Percentiles rank a stretch among this genome's conserved stretches.
Evolutionary conservation across 2,888 invertebrate species (phyloP).

Genomic region (Nomada fucata): DNA sequence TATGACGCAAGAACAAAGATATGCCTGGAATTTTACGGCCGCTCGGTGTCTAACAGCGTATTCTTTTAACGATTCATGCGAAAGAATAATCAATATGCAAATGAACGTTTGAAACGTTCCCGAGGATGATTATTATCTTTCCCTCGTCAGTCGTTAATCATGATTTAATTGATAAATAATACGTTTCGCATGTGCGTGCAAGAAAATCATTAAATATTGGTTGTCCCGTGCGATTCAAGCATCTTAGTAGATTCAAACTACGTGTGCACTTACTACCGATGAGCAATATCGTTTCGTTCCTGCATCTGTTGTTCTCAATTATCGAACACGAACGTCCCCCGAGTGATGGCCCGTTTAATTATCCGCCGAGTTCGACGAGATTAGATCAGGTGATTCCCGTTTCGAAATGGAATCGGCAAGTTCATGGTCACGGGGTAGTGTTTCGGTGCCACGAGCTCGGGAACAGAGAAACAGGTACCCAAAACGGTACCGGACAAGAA

Average conservation of each 20-base stretch:
- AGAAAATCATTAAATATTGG: not conserved
- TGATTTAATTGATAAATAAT: not conserved
- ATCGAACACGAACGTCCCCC: too few species aligned
- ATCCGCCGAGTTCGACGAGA: not conserved
- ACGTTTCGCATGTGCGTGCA: not conserved
- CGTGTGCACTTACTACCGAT: too few species aligned
- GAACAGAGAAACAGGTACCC: conserved; percentile 36
- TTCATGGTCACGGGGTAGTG: conserved; percentile 36
- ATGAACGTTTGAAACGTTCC: not conserved
- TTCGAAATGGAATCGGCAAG: conserved; percentile 35
- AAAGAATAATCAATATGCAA: conserved; percentile 16
- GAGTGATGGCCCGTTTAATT: not conserved
- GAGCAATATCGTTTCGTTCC: too few species aligned
- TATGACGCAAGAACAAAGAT: conserved; percentile 38
- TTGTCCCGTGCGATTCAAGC: not conserved
- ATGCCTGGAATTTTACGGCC: conserved; percentile 42
- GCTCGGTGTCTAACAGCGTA: not conserved
- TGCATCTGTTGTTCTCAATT: too few species aligned
- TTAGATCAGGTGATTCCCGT: not conserved
- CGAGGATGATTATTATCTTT: not conserved
- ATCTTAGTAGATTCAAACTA: not conserved
- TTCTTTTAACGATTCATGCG: conserved; percentile 13
- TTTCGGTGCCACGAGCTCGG: conserved; percentile 9
- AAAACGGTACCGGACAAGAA: conserved; percentile 65
- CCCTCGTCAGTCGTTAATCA: not conserved